phyloP scores from a whole-genome alignment of 2,797 vertebrate species.

The Salarias fasciatus region DNA sequence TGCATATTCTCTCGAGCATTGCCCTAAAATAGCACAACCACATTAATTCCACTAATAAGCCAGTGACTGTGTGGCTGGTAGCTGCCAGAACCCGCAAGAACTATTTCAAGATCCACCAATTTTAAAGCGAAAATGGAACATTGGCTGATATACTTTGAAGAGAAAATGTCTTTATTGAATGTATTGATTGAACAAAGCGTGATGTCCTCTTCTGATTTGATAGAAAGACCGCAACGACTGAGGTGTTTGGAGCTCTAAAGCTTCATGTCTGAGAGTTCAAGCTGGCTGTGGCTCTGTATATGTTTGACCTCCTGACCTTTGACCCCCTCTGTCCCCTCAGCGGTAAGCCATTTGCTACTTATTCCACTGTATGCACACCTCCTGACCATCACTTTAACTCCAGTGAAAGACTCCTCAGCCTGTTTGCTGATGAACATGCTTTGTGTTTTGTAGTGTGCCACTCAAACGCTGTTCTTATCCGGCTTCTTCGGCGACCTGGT shows the following conservation, averaged over 20 bases:
- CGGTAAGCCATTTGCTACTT: constrained; percentile 26
- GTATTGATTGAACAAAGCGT: constrained; percentile 27
- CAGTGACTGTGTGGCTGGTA: constrained; percentile 46
- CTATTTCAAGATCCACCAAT: constrained; percentile 48
- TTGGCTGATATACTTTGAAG: too few relatives aligned
- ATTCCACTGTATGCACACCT: constrained; percentile 39
- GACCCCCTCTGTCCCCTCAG: constrained; percentile 18
- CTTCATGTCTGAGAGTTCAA: constrained; percentile 32
- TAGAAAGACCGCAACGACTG: neutral
- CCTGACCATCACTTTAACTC: constrained; percentile 64
- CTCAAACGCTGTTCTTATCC: constrained; percentile 61
- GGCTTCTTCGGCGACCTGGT: constrained; percentile 68
- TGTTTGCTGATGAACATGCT: constrained; percentile 58
- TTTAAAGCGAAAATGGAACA: constrained; percentile 31
- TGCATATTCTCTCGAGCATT: constrained; percentile 66
- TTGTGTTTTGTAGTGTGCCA: constrained; percentile 68
- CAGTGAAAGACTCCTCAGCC: constrained; percentile 41
- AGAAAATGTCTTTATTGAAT: neutral
- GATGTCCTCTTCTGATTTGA: neutral
- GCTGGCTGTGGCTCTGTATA: constrained; percentile 19
- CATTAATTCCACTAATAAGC: constrained; percentile 77
- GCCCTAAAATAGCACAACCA: constrained; percentile 71
- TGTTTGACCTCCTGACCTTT: constrained; percentile 43
- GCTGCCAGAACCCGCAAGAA: constrained; percentile 51
- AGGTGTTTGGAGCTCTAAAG: neutral